These are phyloP conservation scores for Cygnus buccinator DNA, from an alignment of 2,113 vertebrate species.

Conservation along the genomic window DNA sequence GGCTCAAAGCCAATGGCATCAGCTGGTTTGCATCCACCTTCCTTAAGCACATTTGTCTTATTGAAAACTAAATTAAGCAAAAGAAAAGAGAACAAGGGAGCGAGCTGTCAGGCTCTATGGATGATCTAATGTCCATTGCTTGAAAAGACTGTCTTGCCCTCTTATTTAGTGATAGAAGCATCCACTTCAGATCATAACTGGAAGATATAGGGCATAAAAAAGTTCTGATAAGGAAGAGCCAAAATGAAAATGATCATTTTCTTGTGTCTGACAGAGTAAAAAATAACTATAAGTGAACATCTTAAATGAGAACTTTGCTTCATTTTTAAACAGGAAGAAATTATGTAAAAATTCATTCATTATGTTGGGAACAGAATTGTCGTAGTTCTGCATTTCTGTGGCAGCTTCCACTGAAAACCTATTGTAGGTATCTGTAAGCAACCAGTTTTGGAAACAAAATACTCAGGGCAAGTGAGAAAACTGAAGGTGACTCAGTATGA, in stretches of 20 bases:
- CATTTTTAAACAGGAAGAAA: neutral
- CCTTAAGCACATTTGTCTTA: neutral
- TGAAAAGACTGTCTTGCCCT: neutral
- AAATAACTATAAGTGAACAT: neutral
- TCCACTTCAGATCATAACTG: neutral
- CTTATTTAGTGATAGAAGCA: neutral
- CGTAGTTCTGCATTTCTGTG: neutral
- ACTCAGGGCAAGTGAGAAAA: neutral
- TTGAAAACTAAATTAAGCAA: neutral
- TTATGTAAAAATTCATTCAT: neutral
- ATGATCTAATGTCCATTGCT: neutral
- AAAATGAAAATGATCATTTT: neutral
- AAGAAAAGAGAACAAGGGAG: neutral
- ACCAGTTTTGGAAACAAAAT: neutral
- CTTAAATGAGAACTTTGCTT: neutral
- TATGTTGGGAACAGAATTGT: rapidly evolving
- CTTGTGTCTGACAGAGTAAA: neutral
- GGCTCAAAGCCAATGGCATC: neutral
- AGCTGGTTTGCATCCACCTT: neutral
- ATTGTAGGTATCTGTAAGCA: neutral
- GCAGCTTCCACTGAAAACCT: neutral
- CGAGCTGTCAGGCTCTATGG: neutral
- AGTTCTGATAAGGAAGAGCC: neutral
- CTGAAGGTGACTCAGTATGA: neutral
- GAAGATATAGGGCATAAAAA: neutral